Percentiles rank a stretch among this genome's conserved stretches.
Evolutionary conservation across 2,888 invertebrate species (phyloP).

Genomic region (Epinotia ramella): DNA sequence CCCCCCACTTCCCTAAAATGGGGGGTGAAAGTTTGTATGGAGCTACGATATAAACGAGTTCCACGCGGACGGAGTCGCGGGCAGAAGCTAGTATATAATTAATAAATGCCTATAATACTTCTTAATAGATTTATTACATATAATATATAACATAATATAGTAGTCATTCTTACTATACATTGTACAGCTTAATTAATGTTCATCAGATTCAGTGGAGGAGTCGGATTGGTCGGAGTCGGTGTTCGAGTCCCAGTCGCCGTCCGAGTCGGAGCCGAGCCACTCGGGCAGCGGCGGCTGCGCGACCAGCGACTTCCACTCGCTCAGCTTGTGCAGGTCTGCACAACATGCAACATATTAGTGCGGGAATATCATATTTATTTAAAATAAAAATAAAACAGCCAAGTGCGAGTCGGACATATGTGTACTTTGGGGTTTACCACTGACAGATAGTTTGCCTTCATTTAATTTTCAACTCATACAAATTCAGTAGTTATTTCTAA

Average conservation of each 20-base stretch:
- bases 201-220: slow-evolving; percentile 53
- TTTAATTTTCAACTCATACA: too few relatives aligned
- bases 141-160: background rate
- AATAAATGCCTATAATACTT: background rate
- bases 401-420: too few relatives aligned
- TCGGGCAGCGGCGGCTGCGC: slow-evolving; percentile 88
- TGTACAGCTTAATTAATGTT: slow-evolving; percentile 1
- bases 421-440: too few relatives aligned
- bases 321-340: slow-evolving; percentile 91
- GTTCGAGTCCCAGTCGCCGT: slow-evolving; percentile 63
- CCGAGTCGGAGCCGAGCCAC: slow-evolving; percentile 92
- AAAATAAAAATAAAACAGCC: background rate
- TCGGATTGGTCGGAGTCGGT: slow-evolving; percentile 57
- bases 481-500: too few relatives aligned
- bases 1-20: too few relatives aligned
- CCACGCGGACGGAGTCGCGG: too few relatives aligned
- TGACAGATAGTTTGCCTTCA: too few relatives aligned
- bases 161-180: background rate
- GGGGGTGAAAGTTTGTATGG: too few relatives aligned
- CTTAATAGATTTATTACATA: background rate
- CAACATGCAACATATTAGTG: background rate
- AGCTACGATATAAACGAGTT: too few relatives aligned
- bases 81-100: too few relatives aligned
- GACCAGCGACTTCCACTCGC: slow-evolving; percentile 93
- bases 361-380: too few relatives aligned